phyloP scores from a whole-genome alignment of 2,113 vertebrate genomes.

The Phalacrocorax brasilianus region DNA sequence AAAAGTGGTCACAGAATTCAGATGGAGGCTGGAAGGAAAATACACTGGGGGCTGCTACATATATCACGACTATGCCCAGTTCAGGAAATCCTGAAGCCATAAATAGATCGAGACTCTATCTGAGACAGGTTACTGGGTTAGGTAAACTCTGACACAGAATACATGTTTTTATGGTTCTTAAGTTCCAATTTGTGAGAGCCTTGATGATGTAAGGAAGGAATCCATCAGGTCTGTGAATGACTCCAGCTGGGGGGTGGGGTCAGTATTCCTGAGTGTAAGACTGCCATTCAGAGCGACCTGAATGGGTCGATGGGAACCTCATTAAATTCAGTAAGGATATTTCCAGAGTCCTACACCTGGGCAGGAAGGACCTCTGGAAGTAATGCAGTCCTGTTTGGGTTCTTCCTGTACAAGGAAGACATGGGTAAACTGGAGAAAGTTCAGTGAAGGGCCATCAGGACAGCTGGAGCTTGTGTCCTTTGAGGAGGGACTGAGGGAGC shows the following conservation, averaged over 20 bases:
- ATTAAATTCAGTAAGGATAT: not conserved
- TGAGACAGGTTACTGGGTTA: not conserved
- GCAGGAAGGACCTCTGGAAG: not conserved
- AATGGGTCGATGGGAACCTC: not conserved
- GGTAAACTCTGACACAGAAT: not conserved
- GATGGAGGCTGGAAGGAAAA: not conserved
- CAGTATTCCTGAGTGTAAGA: not conserved
- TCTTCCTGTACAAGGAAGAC: not conserved
- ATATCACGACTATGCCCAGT: not conserved
- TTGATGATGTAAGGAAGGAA: not conserved
- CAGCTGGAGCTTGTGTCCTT: not conserved
- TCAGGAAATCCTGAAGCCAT: not conserved
- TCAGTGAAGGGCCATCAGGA: not conserved
- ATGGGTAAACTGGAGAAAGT: not conserved
- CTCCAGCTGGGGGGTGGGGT: rapidly evolving
- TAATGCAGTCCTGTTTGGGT: not conserved
- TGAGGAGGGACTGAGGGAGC: not conserved
- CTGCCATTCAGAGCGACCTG: not conserved
- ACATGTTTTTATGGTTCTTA: not conserved
- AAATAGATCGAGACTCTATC: not conserved
- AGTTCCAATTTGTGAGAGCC: not conserved
- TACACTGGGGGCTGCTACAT: not conserved
- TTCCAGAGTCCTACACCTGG: not conserved
- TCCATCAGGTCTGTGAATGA: not conserved
- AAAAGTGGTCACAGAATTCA: not conserved